These are phyloP conservation scores for Parus major DNA, from an alignment of 2,113 vertebrate species.

Conservation along the genomic window DNA sequence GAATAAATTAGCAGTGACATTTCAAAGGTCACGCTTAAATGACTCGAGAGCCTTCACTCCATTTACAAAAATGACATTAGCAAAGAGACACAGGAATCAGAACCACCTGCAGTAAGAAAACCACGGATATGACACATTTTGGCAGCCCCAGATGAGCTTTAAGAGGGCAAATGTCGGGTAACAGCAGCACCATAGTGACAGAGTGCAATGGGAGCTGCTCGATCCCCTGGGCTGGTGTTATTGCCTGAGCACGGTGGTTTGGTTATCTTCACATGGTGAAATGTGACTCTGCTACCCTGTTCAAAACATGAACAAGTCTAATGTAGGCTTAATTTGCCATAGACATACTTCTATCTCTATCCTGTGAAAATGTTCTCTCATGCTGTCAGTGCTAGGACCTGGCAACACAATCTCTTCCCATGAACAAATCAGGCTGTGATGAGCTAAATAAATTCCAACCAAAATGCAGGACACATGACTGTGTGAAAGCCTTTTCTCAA, in stretches of 20 bases:
- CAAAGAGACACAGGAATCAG: background rate
- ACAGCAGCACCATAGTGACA: rapidly evolving
- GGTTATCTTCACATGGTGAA: background rate
- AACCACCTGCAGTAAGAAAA: background rate
- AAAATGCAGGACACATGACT: background rate
- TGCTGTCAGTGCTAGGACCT: background rate
- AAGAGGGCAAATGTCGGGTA: background rate
- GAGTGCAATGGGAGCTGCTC: background rate
- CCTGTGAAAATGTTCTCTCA: background rate
- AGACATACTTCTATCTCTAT: background rate
- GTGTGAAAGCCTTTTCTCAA: background rate
- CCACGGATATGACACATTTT: rapidly evolving
- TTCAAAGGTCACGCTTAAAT: rapidly evolving
- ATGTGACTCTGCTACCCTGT: background rate
- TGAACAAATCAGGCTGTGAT: background rate
- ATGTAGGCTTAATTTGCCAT: background rate
- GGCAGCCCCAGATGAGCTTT: background rate
- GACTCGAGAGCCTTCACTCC: background rate
- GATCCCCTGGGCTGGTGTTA: background rate
- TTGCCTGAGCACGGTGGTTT: background rate
- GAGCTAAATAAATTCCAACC: background rate
- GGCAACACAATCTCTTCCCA: background rate
- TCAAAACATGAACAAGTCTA: background rate
- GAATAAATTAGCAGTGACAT: background rate
- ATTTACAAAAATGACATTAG: background rate